These are phyloP conservation scores for Eonycteris spelaea DNA, from an alignment of 2,113 vertebrate genomes.

Conservation along the genomic window DNA sequence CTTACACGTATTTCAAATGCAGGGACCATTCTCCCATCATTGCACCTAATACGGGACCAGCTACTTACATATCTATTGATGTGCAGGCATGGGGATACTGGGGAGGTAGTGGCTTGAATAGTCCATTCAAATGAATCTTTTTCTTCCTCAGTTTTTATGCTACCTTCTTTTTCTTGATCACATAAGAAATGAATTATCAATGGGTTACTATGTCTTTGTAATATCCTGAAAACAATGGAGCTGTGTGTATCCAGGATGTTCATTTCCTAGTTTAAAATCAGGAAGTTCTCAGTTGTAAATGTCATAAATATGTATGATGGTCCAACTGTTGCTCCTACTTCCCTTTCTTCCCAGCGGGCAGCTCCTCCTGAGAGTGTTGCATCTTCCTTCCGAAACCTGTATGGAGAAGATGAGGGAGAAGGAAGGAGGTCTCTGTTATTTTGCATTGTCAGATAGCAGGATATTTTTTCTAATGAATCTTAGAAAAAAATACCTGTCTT, in stretches of 20 bases:
- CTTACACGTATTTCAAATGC: neutral
- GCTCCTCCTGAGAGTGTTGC: neutral
- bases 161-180: neutral
- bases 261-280: neutral
- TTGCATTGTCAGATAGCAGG: neutral
- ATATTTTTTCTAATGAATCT: neutral
- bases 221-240: neutral
- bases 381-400: neutral
- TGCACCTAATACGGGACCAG: neutral
- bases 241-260: slow-evolving; percentile 23
- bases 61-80: neutral
- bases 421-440: neutral
- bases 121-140: neutral
- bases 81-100: neutral
- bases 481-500: neutral
- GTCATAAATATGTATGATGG: neutral
- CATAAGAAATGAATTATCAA: neutral
- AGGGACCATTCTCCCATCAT: neutral
- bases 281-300: neutral
- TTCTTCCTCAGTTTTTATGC: neutral
- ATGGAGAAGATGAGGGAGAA: neutral
- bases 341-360: neutral
- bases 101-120: neutral
- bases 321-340: neutral
- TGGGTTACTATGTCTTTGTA: neutral